phyloP scores from a whole-genome alignment of 2,797 vertebrate genomes.

The Morelia viridis region DNA sequence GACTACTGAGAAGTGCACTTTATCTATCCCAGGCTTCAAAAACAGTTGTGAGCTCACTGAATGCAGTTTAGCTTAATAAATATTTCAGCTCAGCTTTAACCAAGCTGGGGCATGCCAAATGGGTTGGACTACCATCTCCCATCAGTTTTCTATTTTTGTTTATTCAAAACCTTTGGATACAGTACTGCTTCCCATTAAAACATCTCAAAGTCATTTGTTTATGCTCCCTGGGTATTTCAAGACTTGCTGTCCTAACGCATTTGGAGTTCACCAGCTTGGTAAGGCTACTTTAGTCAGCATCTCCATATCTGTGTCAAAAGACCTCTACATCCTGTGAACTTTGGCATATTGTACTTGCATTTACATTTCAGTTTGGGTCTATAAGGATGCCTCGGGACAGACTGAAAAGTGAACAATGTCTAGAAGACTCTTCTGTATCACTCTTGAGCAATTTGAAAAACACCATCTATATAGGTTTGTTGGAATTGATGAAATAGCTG shows the following conservation, averaged over 20 bases:
- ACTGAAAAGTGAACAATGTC: neutral
- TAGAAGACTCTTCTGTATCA: neutral
- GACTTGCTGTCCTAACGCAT: neutral
- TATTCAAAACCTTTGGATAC: neutral
- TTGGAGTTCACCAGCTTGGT: neutral
- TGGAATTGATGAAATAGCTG: neutral
- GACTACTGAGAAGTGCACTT: neutral
- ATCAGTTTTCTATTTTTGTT: neutral
- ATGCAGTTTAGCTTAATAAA: neutral
- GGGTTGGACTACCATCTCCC: neutral
- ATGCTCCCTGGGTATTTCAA: neutral
- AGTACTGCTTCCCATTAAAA: neutral
- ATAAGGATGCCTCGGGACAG: neutral
- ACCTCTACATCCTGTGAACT: neutral
- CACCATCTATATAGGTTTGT: neutral
- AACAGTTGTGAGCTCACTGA: neutral
- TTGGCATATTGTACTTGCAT: neutral
- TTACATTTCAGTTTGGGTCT: neutral
- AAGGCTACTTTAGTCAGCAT: neutral
- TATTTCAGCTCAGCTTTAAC: neutral
- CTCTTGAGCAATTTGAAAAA: neutral
- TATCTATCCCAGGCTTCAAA: neutral
- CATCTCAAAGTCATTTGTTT: neutral
- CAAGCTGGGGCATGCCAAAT: neutral
- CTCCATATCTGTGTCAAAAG: neutral